Conservation (phyloP, 2,888 invertebrate species). For the Agrotis puta region DNA sequence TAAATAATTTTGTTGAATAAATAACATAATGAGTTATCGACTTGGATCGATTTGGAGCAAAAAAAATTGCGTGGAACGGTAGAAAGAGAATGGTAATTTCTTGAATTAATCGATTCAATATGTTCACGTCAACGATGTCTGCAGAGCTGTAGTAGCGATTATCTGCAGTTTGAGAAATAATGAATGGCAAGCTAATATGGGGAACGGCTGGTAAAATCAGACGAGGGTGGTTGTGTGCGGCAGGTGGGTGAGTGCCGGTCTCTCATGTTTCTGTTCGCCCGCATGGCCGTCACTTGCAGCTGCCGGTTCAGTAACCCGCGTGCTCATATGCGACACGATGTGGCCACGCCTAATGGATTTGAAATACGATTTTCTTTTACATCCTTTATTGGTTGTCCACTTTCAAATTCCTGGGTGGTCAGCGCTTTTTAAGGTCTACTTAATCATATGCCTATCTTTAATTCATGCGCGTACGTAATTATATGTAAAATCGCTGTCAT, state of each 20-base stretch:
- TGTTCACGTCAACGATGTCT: conserved; percentile 35
- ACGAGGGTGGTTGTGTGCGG: conserved; percentile 53
- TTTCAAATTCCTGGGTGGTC: conserved; percentile 53
- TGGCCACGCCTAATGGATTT: conserved; percentile 71
- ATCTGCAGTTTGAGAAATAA: conserved; percentile 48
- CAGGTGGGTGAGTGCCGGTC: conserved; percentile 69
- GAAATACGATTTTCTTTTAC: conserved; percentile 66
- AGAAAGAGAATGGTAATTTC: conserved; percentile 40
- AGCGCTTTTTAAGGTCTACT: conserved; percentile 1
- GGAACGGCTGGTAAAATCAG: conserved; percentile 55
- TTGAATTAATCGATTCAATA: conserved; percentile 34
- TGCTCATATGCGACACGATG: conserved; percentile 69
- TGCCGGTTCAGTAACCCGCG: conserved; percentile 82
- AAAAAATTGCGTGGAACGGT: conserved; percentile 26
- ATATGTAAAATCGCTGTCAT: conserved; percentile 18
- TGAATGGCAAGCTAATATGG: conserved; percentile 53
- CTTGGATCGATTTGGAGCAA: conserved; percentile 28
- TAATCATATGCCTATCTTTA: conserved; percentile 21
- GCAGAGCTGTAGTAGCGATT: conserved; percentile 36
- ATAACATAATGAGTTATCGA: conserved; percentile 46
- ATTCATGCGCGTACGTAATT: conserved; percentile 7
- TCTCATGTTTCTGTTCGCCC: conserved; percentile 67
- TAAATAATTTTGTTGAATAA: conserved; percentile 47
- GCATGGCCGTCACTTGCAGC: conserved; percentile 77
- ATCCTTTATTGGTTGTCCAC: conserved; percentile 49